Evolutionary conservation across 2,113 vertebrate genomes (phyloP), one percentile per base, ranked within the genome.

Genomic region (Oncorhynchus nerka): DNA sequence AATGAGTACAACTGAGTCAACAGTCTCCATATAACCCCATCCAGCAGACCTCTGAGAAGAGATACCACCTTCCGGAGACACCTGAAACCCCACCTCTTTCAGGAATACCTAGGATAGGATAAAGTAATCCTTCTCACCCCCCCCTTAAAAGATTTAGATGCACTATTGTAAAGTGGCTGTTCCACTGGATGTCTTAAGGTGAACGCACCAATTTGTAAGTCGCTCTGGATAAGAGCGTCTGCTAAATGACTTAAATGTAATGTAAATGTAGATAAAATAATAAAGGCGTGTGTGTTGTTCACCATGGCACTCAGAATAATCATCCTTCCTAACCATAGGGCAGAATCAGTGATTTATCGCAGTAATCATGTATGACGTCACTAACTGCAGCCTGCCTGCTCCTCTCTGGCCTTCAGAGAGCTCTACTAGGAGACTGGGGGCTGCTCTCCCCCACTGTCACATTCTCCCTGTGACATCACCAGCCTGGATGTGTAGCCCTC

Each of bases 291-390:
- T 20, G 51, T 7, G 39, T 77, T 76, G 72, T 80, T 85, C 78
- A 81, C 70, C 85, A 86, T 24, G 81, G 75, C 83, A 64, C 59
- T 1, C 19, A 84, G 88, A 87, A 76, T 84, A 86, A 87, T 88
- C 83, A 68, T 73, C 79, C 77, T 70, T 73, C 79, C 77, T 70
- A 77, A 83, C 75, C 80, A 75, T 22, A 26, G 71, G 19, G 77
- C 74, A 34, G 24, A 69, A 83, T 67, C 70, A n/a, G 73, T 81
- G 85, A 90, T 91, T 85, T 85, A 88, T 91, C 78, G 77, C 80
- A 61, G 61, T 67, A 15, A 76, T 45, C 77, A 75, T 49, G 69
- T 5, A 8, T 16, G 69, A 78, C 77, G 71, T 75, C 81, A 75
- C 84, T 78, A 73, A 75, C 75, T 9, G 64, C 70, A 70, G 79